Percentiles rank a stretch among this genome's conserved stretches.
Evolutionary conservation across 2,888 invertebrate genomes (phyloP).

Genomic region (Ctenicera cuprea): DNA sequence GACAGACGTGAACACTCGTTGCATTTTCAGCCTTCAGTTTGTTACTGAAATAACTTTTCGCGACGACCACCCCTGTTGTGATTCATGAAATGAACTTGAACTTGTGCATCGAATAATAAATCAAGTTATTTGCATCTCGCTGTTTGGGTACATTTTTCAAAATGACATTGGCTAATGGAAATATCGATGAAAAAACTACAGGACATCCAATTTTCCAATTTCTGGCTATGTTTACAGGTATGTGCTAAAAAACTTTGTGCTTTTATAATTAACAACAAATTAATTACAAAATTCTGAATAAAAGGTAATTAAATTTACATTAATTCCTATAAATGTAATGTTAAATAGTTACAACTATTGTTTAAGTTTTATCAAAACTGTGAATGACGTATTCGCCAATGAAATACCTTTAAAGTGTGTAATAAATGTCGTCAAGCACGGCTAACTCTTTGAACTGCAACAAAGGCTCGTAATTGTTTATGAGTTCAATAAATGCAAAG

Average conservation of each 20-base stretch:
- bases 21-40: not conserved
- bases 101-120: not conserved
- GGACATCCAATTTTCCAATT: constrained; percentile 10
- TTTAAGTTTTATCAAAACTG: no score
- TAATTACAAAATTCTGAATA: no score
- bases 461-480: no score
- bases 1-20: not conserved
- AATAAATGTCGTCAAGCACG: no score
- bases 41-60: not conserved
- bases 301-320: no score
- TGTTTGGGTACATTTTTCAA: not conserved
- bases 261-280: no score
- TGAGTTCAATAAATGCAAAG: no score
- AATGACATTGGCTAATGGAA: not conserved
- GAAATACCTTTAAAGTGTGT: no score
- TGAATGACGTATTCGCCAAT: no score
- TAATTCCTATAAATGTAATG: no score
- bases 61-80: not conserved
- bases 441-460: no score
- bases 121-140: not conserved
- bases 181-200: not conserved
- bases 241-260: not conserved
- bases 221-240: constrained; percentile 19
- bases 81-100: constrained; percentile 19
- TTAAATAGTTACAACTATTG: no score